Base-by-base conservation (phyloP, 2,888 invertebrate species). In the Agrochola lychnidis region DNA sequence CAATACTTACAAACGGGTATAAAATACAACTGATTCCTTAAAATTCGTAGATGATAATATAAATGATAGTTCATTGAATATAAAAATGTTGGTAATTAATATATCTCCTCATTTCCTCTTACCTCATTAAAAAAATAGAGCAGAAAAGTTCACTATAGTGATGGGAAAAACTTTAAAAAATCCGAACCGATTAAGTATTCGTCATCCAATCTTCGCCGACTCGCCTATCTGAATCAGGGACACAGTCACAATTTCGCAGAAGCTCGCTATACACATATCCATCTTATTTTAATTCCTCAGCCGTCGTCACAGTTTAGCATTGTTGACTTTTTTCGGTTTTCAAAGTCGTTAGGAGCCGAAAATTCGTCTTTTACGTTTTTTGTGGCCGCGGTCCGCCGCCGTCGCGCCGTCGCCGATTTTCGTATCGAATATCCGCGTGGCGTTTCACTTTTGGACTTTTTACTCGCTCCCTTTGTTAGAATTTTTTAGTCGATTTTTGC, bases 241-340 rank as follows among this genome's bases (percentile, higher is more conserved):
- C 82, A 78, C 79, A 78, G 74, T 76, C 87, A 76, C 83, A 88
- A 62, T 88, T 94, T 94, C 93, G 82, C 85, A 88, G 94, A 94
- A 94, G 81, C 88, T 12, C n/a, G 30, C 48, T 30, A 16, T 62
- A 66, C 57, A 67, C 66, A 61, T n/a, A 85, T 78, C 72, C 62
- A 76, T 90, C 91, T 94, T 93, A 93, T 94, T 94, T 92, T 93
- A 93, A 93, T 93, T 92, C 93, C 90, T 82, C 81, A 83, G 90
- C 83, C 90, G 90, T 92, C 93, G 92, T 94, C 91, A 89, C 89
- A 88, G 89, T 90, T 91, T 90, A 89, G 89, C 89, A 89, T 92
- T 91, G 90, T 89, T 90, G 78, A 71, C 84, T 92, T 91, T 93
- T 94, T 94, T 93, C 93, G 91, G 89, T 89, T 88, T 85, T 85